These are phyloP conservation scores for Saccopteryx leptura DNA, from an alignment of 2,113 vertebrate genomes.

Conservation along the genomic window DNA sequence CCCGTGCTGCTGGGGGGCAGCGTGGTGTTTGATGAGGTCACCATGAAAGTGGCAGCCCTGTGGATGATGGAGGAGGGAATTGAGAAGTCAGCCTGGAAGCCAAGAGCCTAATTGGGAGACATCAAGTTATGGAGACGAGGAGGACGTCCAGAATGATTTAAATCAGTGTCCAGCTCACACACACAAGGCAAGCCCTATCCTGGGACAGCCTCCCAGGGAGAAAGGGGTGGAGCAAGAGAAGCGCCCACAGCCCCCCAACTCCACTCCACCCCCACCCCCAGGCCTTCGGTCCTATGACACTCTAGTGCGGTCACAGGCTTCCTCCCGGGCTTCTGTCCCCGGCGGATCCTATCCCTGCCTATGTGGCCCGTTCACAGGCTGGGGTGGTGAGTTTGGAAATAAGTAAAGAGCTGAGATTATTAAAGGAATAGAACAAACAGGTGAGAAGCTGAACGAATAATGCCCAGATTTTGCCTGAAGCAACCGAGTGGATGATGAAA, in stretches of 20 bases:
- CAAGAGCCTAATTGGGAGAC: background rate
- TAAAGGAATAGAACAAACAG: background rate
- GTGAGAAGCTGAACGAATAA: background rate
- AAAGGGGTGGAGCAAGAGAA: background rate
- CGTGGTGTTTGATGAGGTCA: background rate
- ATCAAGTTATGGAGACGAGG: slow-evolving; percentile 2
- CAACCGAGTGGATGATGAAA: background rate
- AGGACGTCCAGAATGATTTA: background rate
- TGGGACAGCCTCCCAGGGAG: background rate
- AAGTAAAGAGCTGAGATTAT: background rate
- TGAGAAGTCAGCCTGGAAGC: background rate
- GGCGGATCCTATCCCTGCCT: too few relatives aligned
- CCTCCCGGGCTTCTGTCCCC: too few relatives aligned
- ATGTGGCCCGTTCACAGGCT: background rate
- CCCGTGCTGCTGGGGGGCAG: background rate
- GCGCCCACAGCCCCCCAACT: background rate
- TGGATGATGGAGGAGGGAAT: background rate
- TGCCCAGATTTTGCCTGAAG: background rate
- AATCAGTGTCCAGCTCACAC: background rate
- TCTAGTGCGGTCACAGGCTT: too few relatives aligned
- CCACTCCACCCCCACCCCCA: too few relatives aligned
- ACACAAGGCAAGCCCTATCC: background rate
- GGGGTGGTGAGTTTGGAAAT: background rate
- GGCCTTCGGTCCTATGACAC: too few relatives aligned
- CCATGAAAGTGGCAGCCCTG: background rate